These are phyloP conservation scores for Bacillus rossius DNA, from an alignment of 1,140 invertebrate species.

Conservation along the genomic window DNA sequence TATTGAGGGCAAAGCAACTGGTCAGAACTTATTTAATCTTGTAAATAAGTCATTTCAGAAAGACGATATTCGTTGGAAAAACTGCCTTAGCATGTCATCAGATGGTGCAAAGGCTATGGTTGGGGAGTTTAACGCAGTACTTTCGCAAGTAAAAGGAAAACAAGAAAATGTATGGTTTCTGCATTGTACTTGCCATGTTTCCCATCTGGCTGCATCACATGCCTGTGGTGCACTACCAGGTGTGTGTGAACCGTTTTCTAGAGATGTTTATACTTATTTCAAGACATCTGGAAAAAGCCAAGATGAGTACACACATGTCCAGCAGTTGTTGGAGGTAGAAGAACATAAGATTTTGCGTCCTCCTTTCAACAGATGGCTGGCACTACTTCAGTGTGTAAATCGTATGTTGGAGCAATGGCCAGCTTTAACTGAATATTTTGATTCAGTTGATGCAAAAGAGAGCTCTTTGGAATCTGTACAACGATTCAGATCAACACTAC, in stretches of 20 bases:
- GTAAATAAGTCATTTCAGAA: slow-evolving; percentile 4
- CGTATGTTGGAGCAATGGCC: slow-evolving; percentile 4
- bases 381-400: slow-evolving; percentile 2
- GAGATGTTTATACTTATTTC: slow-evolving; percentile 5
- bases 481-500: background rate
- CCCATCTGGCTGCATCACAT: slow-evolving; percentile 11
- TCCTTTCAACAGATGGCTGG: background rate
- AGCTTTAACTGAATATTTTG: background rate
- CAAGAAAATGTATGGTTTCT: slow-evolving; percentile 2
- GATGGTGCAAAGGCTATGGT: slow-evolving; percentile 14
- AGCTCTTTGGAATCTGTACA: background rate
- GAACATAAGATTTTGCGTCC: slow-evolving; percentile 6
- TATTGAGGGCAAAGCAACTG: background rate
- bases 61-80: slow-evolving; percentile 5
- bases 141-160: background rate
- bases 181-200: slow-evolving; percentile 19
- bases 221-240: slow-evolving; percentile 7
- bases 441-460: background rate
- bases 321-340: background rate
- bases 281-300: slow-evolving; percentile 6
- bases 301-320: background rate
- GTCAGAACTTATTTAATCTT: slow-evolving; percentile 3
- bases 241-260: background rate
- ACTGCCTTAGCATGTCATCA: slow-evolving; percentile 10
- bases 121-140: slow-evolving; percentile 7